Conservation (phyloP, 2,888 invertebrate genomes). For the Sicus ferrugineus region DNA sequence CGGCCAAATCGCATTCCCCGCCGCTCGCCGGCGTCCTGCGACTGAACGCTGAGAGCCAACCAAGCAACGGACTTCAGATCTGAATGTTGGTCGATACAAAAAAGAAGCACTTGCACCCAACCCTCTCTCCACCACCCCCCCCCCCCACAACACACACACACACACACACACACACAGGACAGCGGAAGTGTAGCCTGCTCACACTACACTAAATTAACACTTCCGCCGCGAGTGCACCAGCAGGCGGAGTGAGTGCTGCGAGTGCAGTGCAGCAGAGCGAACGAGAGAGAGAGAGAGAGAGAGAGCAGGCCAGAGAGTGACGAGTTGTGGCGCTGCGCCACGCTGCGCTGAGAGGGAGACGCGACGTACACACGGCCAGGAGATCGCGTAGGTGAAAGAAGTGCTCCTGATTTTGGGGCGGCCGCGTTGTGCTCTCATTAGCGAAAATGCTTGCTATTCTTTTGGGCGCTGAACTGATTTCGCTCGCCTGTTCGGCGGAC, state of each 20-base stretch:
- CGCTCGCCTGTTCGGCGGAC: neutral
- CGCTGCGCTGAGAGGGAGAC: neutral
- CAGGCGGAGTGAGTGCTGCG: constrained; percentile 41
- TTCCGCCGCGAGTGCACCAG: constrained; percentile 44
- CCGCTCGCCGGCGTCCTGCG: too few species aligned
- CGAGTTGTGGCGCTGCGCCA: neutral
- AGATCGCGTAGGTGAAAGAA: neutral
- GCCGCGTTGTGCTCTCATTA: constrained; percentile 8
- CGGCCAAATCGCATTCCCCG: too few species aligned
- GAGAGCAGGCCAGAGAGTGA: constrained; percentile 20
- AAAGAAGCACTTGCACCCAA: neutral
- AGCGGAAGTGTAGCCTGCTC: constrained; percentile 22
- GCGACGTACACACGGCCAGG: neutral
- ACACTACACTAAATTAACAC: constrained; percentile 42
- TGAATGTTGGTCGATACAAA: neutral
- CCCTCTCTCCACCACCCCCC: neutral
- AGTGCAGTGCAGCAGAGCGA: neutral
- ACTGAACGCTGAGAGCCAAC: too few species aligned
- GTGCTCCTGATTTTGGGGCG: neutral
- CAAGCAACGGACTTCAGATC: neutral
- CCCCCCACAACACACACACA: neutral
- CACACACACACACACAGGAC: constrained; percentile 6
- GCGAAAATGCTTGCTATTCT: neutral
- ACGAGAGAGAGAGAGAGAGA: neutral
- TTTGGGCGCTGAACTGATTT: constrained; percentile 14